Percentiles rank a stretch among this genome's conserved stretches.
These are phyloP conservation scores for Drosophila arawakana DNA, from an alignment of 1,140 invertebrate genomes.

Conservation along the genomic window DNA sequence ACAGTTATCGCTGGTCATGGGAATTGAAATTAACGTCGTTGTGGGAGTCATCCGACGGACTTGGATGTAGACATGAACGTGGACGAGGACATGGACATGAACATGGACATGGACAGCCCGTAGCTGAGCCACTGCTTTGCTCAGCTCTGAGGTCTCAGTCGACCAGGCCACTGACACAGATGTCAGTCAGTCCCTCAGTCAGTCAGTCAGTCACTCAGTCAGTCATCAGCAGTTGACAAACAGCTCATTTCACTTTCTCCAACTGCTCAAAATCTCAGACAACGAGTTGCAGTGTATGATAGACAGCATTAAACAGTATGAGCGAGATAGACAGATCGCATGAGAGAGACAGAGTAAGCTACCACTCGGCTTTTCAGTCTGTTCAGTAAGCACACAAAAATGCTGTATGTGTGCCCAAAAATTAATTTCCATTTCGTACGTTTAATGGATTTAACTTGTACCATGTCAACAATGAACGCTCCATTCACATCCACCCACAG, in stretches of 20 bases:
- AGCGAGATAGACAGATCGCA: not conserved
- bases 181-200: slow-evolving; percentile 23
- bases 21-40: slow-evolving; percentile 71
- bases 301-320: not conserved
- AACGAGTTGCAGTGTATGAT: not conserved
- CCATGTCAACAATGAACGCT: slow-evolving; percentile 46
- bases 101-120: not conserved
- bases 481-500: not conserved
- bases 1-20: slow-evolving; percentile 40
- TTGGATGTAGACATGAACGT: not conserved
- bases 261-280: slow-evolving; percentile 40
- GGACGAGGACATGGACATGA: not conserved
- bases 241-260: slow-evolving; percentile 71
- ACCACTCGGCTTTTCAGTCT: not conserved
- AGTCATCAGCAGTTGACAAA: slow-evolving; percentile 43
- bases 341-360: not conserved
- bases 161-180: slow-evolving; percentile 44
- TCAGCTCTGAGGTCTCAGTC: not conserved
- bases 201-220: slow-evolving; percentile 20
- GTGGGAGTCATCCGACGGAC: slow-evolving; percentile 14
- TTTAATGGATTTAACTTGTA: slow-evolving; percentile 77
- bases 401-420: slow-evolving; percentile 46
- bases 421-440: slow-evolving; percentile 76
- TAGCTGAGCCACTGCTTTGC: not conserved
- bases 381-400: slow-evolving; percentile 51